Conservation (phyloP, 2,797 vertebrate genomes). For the Yasuhikotakia modesta region DNA sequence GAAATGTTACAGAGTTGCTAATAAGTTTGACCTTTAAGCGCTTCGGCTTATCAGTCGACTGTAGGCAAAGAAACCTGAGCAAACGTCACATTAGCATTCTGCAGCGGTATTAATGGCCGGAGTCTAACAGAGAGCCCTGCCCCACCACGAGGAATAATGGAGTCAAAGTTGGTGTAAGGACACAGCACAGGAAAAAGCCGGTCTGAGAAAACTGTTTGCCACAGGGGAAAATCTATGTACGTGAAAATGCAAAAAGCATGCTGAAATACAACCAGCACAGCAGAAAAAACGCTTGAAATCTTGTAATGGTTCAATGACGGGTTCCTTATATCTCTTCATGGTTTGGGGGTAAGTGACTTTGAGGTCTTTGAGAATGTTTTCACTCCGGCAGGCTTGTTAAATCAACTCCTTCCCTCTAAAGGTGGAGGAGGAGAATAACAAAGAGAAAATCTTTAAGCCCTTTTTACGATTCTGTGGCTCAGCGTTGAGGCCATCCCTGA, state of each 20-base stretch:
- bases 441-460: conserved; percentile 18
- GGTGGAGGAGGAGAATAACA: conserved; percentile 5
- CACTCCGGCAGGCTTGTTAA: conserved; percentile 27
- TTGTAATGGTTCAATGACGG: conserved; percentile 13
- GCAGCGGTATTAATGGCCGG: conserved; percentile 4
- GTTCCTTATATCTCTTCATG: conserved; percentile 18
- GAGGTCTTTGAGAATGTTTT: conserved; percentile 28
- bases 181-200: neutral
- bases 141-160: conserved; percentile 19
- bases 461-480: conserved; percentile 26
- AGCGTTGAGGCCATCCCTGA: conserved; percentile 6
- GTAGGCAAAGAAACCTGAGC: conserved; percentile 34
- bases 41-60: conserved; percentile 43
- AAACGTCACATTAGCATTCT: conserved; percentile 43
- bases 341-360: conserved; percentile 19
- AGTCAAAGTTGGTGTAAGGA: conserved; percentile 39
- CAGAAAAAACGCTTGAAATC: neutral
- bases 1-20: conserved; percentile 40
- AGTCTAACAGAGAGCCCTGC: conserved; percentile 5
- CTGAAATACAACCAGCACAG: conserved; percentile 1
- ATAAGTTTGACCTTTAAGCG: conserved; percentile 57
- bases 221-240: conserved; percentile 1
- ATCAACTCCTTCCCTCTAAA: conserved; percentile 26
- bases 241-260: conserved; percentile 20
- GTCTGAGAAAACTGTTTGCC: neutral